Percentiles rank a stretch among this genome's conserved stretches.
These are phyloP conservation scores for Lypha dubia DNA, from an alignment of 2,888 invertebrate species.

Conservation along the genomic window DNA sequence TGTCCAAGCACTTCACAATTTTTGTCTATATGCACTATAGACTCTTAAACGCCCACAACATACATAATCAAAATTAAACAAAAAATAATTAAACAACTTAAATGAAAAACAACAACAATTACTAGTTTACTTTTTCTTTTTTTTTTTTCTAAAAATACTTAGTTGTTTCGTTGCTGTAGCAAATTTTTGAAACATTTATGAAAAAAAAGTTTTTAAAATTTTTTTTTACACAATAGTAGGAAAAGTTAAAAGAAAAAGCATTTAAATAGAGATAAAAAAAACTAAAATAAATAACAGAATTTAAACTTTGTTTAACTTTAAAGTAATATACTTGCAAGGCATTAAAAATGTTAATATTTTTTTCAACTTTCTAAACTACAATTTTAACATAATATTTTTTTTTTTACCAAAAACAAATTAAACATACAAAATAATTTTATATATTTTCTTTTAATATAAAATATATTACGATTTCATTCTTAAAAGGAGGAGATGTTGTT, in stretches of 20 bases:
- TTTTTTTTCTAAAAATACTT: background rate
- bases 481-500: background rate
- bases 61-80: no score
- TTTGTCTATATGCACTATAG: no score
- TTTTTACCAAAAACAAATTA: no score
- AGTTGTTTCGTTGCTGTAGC: background rate
- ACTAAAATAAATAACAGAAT: background rate
- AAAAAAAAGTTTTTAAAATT: background rate
- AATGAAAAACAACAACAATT: background rate
- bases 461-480: background rate
- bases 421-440: no score
- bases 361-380: background rate
- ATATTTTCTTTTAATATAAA: background rate
- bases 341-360: background rate
- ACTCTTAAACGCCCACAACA: no score
- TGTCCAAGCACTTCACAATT: no score
- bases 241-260: background rate
- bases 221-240: background rate
- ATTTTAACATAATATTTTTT: background rate
- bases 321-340: background rate
- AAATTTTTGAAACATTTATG: background rate
- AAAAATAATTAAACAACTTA: background rate
- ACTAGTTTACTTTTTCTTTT: background rate
- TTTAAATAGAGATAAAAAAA: background rate
- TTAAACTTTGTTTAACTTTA: constrained; percentile 3